These are phyloP conservation scores for Homarus gammarus DNA, from an alignment of 2,888 invertebrate species.

Conservation along the genomic window DNA sequence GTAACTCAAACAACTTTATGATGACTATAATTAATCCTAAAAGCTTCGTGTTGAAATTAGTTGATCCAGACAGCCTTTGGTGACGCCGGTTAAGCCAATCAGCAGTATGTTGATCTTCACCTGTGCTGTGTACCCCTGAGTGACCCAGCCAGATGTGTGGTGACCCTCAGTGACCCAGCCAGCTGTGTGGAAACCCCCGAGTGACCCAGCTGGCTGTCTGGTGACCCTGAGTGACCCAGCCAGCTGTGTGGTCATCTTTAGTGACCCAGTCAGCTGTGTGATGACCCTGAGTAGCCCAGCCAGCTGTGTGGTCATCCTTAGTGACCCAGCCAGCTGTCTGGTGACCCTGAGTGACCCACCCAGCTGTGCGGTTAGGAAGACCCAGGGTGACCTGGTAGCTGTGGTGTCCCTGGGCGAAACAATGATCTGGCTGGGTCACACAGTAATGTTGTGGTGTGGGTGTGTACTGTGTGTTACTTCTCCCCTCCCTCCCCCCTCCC, in stretches of 20 bases:
- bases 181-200: not conserved
- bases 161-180: conserved; percentile 6
- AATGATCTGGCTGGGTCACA: conserved; percentile 15
- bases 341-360: not conserved
- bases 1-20: conserved; percentile 5
- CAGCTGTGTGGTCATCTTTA: conserved; percentile 19
- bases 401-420: not conserved
- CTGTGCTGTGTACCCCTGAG: not conserved
- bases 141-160: conserved; percentile 2
- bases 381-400: not conserved
- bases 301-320: not conserved
- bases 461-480: conserved; percentile 2
- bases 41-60: too few relatives aligned
- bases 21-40: not conserved
- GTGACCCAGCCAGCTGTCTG: conserved; percentile 2
- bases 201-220: not conserved
- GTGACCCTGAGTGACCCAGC: not conserved
- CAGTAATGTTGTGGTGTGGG: conserved; percentile 33
- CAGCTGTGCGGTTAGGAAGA: not conserved
- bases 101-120: conserved; percentile 20
- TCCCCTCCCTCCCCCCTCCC: not conserved
- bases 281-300: not conserved
- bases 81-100: conserved; percentile 30
- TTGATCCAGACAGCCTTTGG: not conserved
- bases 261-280: not conserved